phyloP scores from a whole-genome alignment of 2,888 invertebrate genomes.

The Embidobia sp. region DNA sequence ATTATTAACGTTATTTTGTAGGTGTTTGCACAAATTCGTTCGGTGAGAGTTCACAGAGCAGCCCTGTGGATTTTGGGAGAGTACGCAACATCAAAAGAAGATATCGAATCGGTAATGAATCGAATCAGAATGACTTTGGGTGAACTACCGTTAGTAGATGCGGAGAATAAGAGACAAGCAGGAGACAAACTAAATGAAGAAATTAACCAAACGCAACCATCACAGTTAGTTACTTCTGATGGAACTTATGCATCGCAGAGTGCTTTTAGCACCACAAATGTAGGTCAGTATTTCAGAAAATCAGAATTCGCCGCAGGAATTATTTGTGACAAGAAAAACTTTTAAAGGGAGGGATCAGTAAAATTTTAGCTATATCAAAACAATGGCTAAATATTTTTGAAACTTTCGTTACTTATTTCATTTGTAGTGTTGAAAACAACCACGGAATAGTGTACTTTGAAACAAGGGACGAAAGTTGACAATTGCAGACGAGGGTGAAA shows the following conservation, averaged over 20 bases:
- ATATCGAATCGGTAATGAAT: constrained; percentile 91
- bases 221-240: constrained; percentile 96
- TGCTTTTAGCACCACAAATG: constrained; percentile 92
- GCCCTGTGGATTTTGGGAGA: constrained; percentile 99
- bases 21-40: constrained; percentile 92
- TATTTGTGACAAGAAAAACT: too few relatives aligned
- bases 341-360: too few relatives aligned
- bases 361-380: too few relatives aligned
- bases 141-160: constrained; percentile 83
- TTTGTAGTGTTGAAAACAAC: too few relatives aligned
- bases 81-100: constrained; percentile 90
- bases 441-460: too few relatives aligned
- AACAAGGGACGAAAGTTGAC: too few relatives aligned
- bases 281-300: constrained; percentile 71
- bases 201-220: constrained; percentile 74
- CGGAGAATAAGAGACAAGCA: constrained; percentile 87
- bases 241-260: constrained; percentile 99
- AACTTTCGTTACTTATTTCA: too few relatives aligned
- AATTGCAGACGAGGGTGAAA: too few relatives aligned
- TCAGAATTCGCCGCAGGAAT: too few relatives aligned
- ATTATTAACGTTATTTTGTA: constrained; percentile 81
- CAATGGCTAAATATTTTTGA: too few relatives aligned
- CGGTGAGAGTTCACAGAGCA: constrained; percentile 95
- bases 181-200: constrained; percentile 86
- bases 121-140: constrained; percentile 89